Percentiles rank a stretch among this genome's conserved stretches.
phyloP scores from a whole-genome alignment of 2,113 vertebrate species.

The Rhizomys pruinosus region DNA sequence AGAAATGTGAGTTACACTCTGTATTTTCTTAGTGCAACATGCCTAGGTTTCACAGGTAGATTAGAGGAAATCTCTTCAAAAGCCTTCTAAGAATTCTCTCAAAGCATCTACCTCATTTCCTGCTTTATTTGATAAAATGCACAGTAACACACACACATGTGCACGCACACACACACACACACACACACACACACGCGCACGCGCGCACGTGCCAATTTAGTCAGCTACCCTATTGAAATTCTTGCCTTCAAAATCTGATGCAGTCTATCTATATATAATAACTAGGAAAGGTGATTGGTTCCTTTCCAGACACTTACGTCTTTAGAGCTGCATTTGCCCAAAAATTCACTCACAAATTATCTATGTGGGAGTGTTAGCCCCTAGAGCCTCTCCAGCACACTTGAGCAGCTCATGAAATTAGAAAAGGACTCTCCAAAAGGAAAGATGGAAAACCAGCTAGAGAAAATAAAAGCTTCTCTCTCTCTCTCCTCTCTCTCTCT shows the following conservation, averaged over 20 bases:
- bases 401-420: not conserved
- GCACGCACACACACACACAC: no score
- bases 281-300: not conserved
- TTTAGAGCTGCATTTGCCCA: not conserved
- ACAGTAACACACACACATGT: not conserved
- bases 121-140: not conserved
- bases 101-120: not conserved
- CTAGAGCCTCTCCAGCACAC: not conserved
- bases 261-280: not conserved
- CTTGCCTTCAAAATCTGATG: slow-evolving; percentile 16
- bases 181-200: not conserved
- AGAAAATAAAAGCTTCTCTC: not conserved
- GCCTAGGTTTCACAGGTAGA: not conserved
- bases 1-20: not conserved
- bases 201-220: not conserved
- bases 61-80: not conserved
- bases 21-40: not conserved
- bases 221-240: not conserved
- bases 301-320: not conserved
- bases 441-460: not conserved
- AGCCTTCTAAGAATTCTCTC: not conserved
- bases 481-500: no score
- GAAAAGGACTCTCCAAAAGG: not conserved
- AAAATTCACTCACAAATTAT: not conserved
- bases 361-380: not conserved